These are phyloP conservation scores for Thaumetopoea pityocampa DNA, from an alignment of 1,140 invertebrate species.

Conservation along the genomic window DNA sequence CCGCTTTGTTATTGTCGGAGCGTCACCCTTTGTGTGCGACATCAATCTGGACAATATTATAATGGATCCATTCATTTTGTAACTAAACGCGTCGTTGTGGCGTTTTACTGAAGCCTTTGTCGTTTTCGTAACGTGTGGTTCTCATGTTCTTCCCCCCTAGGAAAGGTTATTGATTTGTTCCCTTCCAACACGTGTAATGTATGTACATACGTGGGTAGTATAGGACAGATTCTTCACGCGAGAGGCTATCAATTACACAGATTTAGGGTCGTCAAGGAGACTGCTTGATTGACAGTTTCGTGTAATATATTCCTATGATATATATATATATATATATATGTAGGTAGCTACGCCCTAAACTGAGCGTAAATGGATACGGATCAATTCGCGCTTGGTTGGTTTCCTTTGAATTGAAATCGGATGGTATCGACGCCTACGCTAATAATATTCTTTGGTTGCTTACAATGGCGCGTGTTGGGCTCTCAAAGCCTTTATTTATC, in stretches of 20 bases:
- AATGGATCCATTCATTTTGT: conserved; percentile 30
- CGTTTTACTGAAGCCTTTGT: conserved; percentile 20
- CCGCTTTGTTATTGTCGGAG: conserved; percentile 31
- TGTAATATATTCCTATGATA: conserved; percentile 32
- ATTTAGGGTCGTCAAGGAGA: conserved; percentile 31
- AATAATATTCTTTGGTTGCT: conserved; percentile 16
- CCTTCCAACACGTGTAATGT: conserved; percentile 13
- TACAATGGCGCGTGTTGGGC: conserved; percentile 1
- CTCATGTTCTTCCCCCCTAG: conserved; percentile 14
- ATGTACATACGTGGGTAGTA: conserved; percentile 12
- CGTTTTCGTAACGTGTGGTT: conserved; percentile 19
- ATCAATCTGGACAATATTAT: conserved; percentile 27
- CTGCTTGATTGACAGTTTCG: conserved; percentile 44
- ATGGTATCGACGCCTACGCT: conserved; percentile 21
- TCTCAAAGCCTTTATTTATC: conserved; percentile 4
- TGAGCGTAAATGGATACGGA: conserved; percentile 28
- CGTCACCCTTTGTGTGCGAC: conserved; percentile 30
- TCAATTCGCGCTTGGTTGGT: conserved; percentile 27
- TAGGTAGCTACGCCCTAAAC: conserved; percentile 19
- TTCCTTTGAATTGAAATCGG: conserved; percentile 29
- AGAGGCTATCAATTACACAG: conserved; percentile 43
- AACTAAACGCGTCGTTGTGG: conserved; percentile 12
- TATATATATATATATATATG: conserved; percentile 17
- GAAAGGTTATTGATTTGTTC: conserved; percentile 33
- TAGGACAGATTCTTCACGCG: conserved; percentile 17